Evolutionary conservation across 2,113 vertebrate genomes (phyloP).

Genomic region (Anarhynchus alexandrinus): DNA sequence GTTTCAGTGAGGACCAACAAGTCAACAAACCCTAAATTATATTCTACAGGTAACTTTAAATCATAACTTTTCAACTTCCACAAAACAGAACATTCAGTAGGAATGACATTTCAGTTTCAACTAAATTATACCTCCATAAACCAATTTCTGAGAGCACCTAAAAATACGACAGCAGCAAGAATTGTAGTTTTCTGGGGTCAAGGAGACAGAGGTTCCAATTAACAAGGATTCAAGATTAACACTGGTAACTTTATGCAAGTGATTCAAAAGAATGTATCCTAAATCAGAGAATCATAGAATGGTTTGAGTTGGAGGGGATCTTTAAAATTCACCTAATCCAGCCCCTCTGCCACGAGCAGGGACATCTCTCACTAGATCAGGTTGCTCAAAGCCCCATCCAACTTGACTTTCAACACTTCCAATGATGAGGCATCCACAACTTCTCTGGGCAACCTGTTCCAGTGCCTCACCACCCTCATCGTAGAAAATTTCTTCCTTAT

Average conservation of each 20-base stretch:
- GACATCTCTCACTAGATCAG: no score
- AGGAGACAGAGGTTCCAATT: background rate
- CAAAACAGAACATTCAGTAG: background rate
- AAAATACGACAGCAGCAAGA: background rate
- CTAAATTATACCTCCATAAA: background rate
- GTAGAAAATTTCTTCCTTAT: background rate
- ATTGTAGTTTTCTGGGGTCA: background rate
- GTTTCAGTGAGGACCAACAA: background rate
- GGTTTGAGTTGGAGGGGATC: background rate
- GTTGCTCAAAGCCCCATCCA: background rate
- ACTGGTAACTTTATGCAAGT: background rate
- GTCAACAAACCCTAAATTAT: background rate
- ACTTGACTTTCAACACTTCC: background rate
- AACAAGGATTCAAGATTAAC: background rate
- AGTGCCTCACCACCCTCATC: fast-evolving
- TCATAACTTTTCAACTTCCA: background rate
- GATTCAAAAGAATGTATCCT: background rate
- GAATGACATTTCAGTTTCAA: background rate
- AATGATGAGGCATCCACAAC: background rate
- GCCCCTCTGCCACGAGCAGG: background rate
- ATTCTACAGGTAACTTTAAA: background rate
- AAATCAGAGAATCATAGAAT: background rate
- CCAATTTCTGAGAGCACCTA: background rate
- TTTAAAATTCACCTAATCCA: background rate
- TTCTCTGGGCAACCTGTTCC: background rate